Evolutionary conservation across 2,888 invertebrate species (phyloP), one percentile per base, ranked within the genome.

Genomic region (Zygaena filipendulae): DNA sequence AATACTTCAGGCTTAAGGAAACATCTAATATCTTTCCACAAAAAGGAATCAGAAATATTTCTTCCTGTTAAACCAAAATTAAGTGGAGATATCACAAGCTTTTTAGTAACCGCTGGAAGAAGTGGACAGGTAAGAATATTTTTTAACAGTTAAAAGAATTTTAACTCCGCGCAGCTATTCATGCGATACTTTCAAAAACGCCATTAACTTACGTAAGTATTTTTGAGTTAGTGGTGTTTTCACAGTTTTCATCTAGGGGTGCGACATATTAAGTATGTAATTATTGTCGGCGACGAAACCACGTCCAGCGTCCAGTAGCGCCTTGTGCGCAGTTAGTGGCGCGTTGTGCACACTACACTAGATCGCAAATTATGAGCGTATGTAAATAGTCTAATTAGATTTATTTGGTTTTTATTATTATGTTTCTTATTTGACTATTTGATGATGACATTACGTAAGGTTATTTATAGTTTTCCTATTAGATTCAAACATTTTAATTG

Each of bases 1-100:
- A 40, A 35, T 37, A 38, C 37, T 40, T 40, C 40, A 40, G 33
- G 37, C 37, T 33, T 39, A 35, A 35, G 30, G 31, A 38, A 35
- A 18, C 30, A 36, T 36, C 29, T 30, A 39, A 32, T 35, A 35
- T 35, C 39, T 34, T 39, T 36, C 33, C 35, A 39, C 32, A 34
- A 36, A 34, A 39, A 34, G 32, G 38, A 38, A 38, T 35, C 35
- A 38, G 13, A 38, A 31, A 38, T 38, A 35, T 38, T 38, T 35
- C 31, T 38, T 38, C 35, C 33, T 38, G 35, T 29, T 21, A 38
- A 35, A 38, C 35, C 35, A 38, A 33, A 36, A 33, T 32, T 33
- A 33, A 36, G 36, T 33, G 37, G 32, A 37, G 34, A 36, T 36
- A 36, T 33, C 33, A 30, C 29, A 37, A 37, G 37, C 30, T 33